Evolutionary conservation across 2,888 invertebrate genomes (phyloP), one percentile per base, ranked within the genome.

Genomic region (Hirtodrosophila histrioides): DNA sequence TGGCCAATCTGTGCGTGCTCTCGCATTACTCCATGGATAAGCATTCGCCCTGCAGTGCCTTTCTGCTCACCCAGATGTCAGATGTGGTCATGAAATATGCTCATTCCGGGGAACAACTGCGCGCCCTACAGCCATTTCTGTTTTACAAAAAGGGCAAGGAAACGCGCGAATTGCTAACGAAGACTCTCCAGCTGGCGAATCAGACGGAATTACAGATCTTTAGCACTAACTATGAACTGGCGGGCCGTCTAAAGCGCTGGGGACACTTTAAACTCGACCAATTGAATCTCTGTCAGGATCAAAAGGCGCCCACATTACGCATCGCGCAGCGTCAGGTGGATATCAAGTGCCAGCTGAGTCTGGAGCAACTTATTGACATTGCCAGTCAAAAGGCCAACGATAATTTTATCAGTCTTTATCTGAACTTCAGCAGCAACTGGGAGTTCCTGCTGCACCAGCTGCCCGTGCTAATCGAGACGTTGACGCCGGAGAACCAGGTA

Each of bases 1-100:
- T 96, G 62, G 94, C 94, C 1, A 95, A 95, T 89, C 92, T 95
- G 90, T 95, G 95, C 82, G 92, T 93, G 0, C 89, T 95, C 56
- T 93, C 93, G 6, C 91, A 94, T 61, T 94, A 92, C 78, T 91
- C 92, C 11, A 92, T 93, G 70, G 92, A 92, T 11, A 91, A 92
- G 62, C 91, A 92, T 58, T 92, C 92, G 4, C 93, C 93, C 0
- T 93, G 93, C 67, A 89, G 89, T 35, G 68, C 89, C 11, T 92
- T 92, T 64, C 65, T 91, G 55, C 77, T 90, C 4, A 81, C 88
- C 31, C 92, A 92, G 67, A 88, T 91, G 46, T 88, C 90, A 1
- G 91, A 91, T 78, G 78, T 85, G 45, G 76, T 84, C 36, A 80
- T 90, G 55, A 85, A 83, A 41, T 91, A 90, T 64, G 83, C 89